Conservation (phyloP, 1,140 invertebrate species). For the Triops longicaudatus region DNA sequence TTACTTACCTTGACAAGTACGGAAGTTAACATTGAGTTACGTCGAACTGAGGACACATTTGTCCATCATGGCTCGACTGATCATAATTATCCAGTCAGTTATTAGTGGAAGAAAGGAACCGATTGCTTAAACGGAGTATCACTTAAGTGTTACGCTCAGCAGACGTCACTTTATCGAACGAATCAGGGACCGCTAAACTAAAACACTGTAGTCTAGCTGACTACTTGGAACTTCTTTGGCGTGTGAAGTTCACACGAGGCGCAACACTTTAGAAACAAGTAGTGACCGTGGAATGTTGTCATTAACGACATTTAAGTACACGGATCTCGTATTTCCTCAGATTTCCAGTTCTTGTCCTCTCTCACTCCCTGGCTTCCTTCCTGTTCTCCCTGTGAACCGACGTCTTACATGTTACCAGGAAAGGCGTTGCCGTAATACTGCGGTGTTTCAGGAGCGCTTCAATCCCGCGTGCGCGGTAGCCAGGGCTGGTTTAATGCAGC, state of each 20-base stretch:
- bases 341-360: not conserved
- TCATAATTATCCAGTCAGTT: not conserved
- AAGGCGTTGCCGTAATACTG: constrained; percentile 11
- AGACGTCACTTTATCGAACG: constrained; percentile 8
- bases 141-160: not conserved
- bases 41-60: not conserved
- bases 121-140: not conserved
- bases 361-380: not conserved
- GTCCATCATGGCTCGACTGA: not conserved
- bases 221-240: not conserved
- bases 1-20: not conserved
- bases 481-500: not conserved
- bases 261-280: not conserved
- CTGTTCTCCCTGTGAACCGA: not conserved
- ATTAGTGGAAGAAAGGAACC: not conserved
- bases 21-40: constrained; percentile 3
- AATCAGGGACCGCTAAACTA: not conserved
- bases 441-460: not conserved
- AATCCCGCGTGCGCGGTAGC: not conserved
- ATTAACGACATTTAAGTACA: not conserved
- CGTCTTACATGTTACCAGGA: constrained; percentile 7
- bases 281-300: not conserved
- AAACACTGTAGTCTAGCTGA: not conserved
- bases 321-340: not conserved
- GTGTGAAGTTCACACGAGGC: not conserved